Base-by-base conservation (phyloP, 2,888 invertebrate genomes). In the Melangyna quadrimaculata region DNA sequence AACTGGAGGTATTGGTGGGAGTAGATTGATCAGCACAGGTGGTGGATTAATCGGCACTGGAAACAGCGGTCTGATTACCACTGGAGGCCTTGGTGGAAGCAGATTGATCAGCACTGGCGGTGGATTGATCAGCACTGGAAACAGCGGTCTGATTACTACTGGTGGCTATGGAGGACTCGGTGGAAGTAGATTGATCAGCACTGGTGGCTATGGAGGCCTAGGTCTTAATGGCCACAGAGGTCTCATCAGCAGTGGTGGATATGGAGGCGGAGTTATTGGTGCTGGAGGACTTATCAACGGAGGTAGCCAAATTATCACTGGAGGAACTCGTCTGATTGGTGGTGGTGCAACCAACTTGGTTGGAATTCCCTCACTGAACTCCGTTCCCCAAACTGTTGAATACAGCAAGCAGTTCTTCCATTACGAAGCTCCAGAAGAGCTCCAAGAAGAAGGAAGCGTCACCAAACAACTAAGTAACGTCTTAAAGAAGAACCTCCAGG, bases 381-480 rank as follows among this genome's bases (percentile, higher is more conserved):
- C 87, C 69, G 12, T 90, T 89, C 22, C 89, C 87, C 29, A 37
- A 87, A 81, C 88, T n/a, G 70, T 88, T 6, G 89, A 88, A 40
- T 88, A 89, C 37, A 88, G 87, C 61, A 90, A 90, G 73, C 89
- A 90, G 65, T 90, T 89, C 87, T 90, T 89, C 48, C 87, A 88
- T 6, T 90, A 89, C 80, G 78, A 75, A 14, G 90, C 90, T 67
- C 90, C 90, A 43, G 90, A 90, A 32, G 89, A 87, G n/a, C 89
- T 88, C 27, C 89, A 89, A 29, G 88, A 90, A 40, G 89, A 90
- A 70, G 87, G 87, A 7, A 88, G 87, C 32, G 88, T 89, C 2
- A 87, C 88, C 0, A 88, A 87, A 14, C 88, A 88, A 53, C 88
- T 89, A 14, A 88, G 88, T 12, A 87, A 87, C 5, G 71, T 89